Percentiles rank a stretch among this genome's conserved stretches.
These are phyloP conservation scores for Microplitis deprimator DNA, from an alignment of 2,888 invertebrate species.

Conservation along the genomic window DNA sequence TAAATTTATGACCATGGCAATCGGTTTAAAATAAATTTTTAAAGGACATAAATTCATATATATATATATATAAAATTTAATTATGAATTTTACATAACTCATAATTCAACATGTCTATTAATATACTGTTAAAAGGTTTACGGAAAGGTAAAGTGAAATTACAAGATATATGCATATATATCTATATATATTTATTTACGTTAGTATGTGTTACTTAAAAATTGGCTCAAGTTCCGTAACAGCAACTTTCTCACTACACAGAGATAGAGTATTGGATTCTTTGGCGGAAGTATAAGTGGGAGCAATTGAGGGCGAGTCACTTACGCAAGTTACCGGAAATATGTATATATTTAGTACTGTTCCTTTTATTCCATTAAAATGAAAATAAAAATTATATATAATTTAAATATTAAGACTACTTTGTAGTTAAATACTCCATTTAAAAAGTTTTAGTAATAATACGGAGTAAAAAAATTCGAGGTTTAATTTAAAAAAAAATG, in stretches of 20 bases:
- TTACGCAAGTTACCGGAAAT: constrained; percentile 40
- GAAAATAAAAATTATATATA: constrained; percentile 3
- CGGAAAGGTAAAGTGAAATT: constrained; percentile 37
- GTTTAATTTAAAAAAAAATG: too few relatives aligned
- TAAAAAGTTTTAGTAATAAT: not conserved
- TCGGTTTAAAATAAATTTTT: not conserved
- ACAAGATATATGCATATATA: constrained; percentile 23
- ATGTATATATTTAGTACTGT: constrained; percentile 8
- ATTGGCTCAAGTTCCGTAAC: constrained; percentile 40
- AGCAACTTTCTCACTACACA: constrained; percentile 40
- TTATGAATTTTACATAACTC: constrained; percentile 7
- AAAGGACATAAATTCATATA: not conserved
- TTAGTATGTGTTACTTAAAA: constrained; percentile 27
- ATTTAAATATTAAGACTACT: not conserved
- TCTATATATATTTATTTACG: too few relatives aligned
- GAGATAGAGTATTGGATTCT: constrained; percentile 41
- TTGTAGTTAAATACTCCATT: not conserved
- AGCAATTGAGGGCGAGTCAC: constrained; percentile 32
- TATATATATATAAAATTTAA: not conserved
- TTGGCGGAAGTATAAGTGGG: constrained; percentile 31
- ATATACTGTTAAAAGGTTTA: constrained; percentile 6
- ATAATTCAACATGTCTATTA: not conserved
- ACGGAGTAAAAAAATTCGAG: too few relatives aligned
- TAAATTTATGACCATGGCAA: constrained; percentile 4
- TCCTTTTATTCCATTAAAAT: not conserved